These are phyloP conservation scores for Pyrocoelia pectoralis DNA, from an alignment of 2,888 invertebrate species.

Conservation along the genomic window DNA sequence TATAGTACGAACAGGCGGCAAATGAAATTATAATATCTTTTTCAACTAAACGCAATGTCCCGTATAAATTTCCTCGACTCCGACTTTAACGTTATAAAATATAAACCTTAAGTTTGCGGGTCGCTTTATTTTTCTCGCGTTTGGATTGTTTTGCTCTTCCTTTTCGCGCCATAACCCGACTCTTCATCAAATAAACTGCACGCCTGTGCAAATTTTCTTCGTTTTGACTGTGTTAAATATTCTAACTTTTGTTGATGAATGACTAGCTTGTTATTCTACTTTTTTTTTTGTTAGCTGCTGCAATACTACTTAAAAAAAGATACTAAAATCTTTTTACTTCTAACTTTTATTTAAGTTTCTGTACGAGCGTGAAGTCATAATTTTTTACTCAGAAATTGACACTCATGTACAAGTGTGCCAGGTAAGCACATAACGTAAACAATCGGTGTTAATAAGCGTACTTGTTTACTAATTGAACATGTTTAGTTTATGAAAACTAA, in stretches of 20 bases:
- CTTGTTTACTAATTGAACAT: not conserved
- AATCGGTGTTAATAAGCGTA: not conserved
- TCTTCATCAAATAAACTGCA: slow-evolving; percentile 57
- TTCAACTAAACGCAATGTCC: slow-evolving; percentile 59
- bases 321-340: not conserved
- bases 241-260: slow-evolving; percentile 51
- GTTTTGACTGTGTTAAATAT: slow-evolving; percentile 54
- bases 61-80: slow-evolving; percentile 56
- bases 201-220: slow-evolving; percentile 55
- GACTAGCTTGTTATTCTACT: slow-evolving; percentile 46
- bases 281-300: slow-evolving; percentile 30
- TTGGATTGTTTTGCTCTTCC: slow-evolving; percentile 55
- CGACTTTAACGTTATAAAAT: slow-evolving; percentile 54
- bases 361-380: not conserved
- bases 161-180: slow-evolving; percentile 52
- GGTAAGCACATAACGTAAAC: slow-evolving; percentile 1
- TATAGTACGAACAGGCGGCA: slow-evolving; percentile 54
- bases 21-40: slow-evolving; percentile 61
- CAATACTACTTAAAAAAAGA: not conserved
- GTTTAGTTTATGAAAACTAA: not conserved
- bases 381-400: not conserved
- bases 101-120: slow-evolving; percentile 56
- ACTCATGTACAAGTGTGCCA: not conserved
- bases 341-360: not conserved
- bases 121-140: slow-evolving; percentile 54